These are phyloP conservation scores for Carposina sasakii DNA, from an alignment of 1,140 invertebrate genomes.

Conservation along the genomic window DNA sequence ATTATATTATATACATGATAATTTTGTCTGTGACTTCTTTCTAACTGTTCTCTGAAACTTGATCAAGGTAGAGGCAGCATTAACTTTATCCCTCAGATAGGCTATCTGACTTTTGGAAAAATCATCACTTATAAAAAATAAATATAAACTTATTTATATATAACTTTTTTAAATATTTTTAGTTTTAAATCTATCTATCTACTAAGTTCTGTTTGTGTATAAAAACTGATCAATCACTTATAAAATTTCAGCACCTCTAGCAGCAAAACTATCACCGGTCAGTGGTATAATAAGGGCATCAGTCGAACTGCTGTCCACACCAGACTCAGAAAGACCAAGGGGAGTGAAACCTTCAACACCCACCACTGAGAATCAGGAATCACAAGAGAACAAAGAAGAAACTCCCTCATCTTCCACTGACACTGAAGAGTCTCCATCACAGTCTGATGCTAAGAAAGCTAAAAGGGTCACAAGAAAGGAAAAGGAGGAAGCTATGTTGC, in stretches of 20 bases:
- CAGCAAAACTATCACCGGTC: conserved; percentile 75
- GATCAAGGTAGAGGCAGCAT: too few relatives aligned
- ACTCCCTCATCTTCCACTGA: conserved; percentile 14
- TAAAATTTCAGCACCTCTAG: conserved; percentile 43
- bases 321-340: conserved; percentile 76
- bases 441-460: conserved; percentile 45
- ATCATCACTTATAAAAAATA: too few relatives aligned
- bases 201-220: too few relatives aligned
- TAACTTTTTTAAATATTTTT: too few relatives aligned
- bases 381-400: conserved; percentile 30
- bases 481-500: conserved; percentile 83
- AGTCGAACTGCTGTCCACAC: conserved; percentile 79
- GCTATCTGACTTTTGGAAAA: too few relatives aligned
- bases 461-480: conserved; percentile 67
- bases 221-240: conserved; percentile 11
- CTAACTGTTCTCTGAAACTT: too few relatives aligned
- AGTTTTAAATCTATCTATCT: too few relatives aligned
- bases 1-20: too few relatives aligned
- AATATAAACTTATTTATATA: too few relatives aligned
- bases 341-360: conserved; percentile 45
- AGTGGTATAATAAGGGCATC: conserved; percentile 78
- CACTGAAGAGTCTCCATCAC: conserved; percentile 35
- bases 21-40: too few relatives aligned
- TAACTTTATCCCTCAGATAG: too few relatives aligned
- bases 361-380: conserved; percentile 26